A percentile compares a stretch with the other conserved stretches of the same genome.
Evolutionary conservation across 2,113 vertebrate genomes (phyloP).

Genomic region (Calidris pugnax): DNA sequence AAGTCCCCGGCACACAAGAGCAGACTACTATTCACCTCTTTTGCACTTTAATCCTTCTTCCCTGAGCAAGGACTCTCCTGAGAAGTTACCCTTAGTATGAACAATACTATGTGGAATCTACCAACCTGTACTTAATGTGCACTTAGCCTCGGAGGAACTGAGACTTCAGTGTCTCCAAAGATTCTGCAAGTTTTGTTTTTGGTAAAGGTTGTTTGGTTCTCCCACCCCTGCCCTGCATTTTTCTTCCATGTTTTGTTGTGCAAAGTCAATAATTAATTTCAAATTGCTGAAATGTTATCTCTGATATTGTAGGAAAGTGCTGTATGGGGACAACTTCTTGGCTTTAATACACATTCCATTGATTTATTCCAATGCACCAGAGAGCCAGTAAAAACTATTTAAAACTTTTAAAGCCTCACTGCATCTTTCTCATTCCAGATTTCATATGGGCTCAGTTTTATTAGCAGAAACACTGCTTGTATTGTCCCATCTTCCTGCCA

Average conservation of each 20-base stretch:
- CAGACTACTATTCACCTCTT: not conserved
- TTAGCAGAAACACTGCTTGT: not conserved
- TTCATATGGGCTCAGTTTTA: not conserved
- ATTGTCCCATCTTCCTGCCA: not conserved
- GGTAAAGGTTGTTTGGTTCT: not conserved
- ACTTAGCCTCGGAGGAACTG: not conserved
- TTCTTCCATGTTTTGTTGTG: not conserved
- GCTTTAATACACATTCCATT: not conserved
- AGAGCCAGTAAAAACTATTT: not conserved
- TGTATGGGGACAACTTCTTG: not conserved
- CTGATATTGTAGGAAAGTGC: not conserved
- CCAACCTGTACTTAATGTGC: rapidly evolving
- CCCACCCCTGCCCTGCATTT: not conserved
- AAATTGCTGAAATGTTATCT: not conserved
- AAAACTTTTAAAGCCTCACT: not conserved
- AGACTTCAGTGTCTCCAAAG: not conserved
- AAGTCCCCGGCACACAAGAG: not conserved
- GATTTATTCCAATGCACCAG: not conserved
- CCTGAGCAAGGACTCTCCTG: not conserved
- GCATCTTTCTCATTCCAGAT: not conserved
- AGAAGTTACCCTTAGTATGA: not conserved
- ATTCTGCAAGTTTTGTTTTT: not conserved
- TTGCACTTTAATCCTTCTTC: not conserved
- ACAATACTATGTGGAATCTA: rapidly evolving
- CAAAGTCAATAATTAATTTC: not conserved